Percentiles rank a stretch among this genome's conserved stretches.
Conservation (phyloP, 2,113 vertebrate species). For the Gadus macrocephalus region DNA sequence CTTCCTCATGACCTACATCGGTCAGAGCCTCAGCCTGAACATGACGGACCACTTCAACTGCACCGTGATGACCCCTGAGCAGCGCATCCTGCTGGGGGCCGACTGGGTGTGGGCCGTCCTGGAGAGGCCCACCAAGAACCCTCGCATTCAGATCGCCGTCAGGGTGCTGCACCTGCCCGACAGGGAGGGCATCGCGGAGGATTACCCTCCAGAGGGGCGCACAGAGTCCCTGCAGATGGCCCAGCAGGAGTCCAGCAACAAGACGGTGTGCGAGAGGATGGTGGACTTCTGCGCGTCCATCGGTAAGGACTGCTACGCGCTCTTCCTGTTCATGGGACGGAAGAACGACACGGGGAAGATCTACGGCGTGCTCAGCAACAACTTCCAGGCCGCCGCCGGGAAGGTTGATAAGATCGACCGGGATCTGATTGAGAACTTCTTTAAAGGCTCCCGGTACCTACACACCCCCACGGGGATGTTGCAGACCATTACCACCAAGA, state of each 20-base stretch:
- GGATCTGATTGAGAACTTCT: slow-evolving; percentile 66
- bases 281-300: slow-evolving; percentile 70
- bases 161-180: slow-evolving; percentile 59
- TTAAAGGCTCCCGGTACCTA: slow-evolving; percentile 63
- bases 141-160: slow-evolving; percentile 65
- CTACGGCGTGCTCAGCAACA: slow-evolving; percentile 73
- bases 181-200: slow-evolving; percentile 14
- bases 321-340: slow-evolving; percentile 71
- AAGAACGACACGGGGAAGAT: slow-evolving; percentile 59
- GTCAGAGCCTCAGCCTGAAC: slow-evolving; percentile 57
- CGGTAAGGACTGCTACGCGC: slow-evolving; percentile 72
- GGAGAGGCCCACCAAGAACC: slow-evolving; percentile 62
- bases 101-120: slow-evolving; percentile 75
- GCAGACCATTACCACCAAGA: slow-evolving; percentile 54
- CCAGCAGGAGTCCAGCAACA: slow-evolving; percentile 46
- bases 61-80: slow-evolving; percentile 67
- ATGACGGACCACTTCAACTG: slow-evolving; percentile 64
- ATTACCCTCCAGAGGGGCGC: not conserved
- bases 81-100: slow-evolving; percentile 67
- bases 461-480: slow-evolving; percentile 66
- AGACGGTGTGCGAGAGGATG: slow-evolving; percentile 56
- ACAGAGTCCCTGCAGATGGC: slow-evolving; percentile 56
- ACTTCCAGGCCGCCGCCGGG: slow-evolving; percentile 59
- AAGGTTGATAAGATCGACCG: slow-evolving; percentile 61
- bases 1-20: slow-evolving; percentile 74